These are phyloP conservation scores for Eristalis pertinax DNA, from an alignment of 2,888 invertebrate genomes.

Conservation along the genomic window DNA sequence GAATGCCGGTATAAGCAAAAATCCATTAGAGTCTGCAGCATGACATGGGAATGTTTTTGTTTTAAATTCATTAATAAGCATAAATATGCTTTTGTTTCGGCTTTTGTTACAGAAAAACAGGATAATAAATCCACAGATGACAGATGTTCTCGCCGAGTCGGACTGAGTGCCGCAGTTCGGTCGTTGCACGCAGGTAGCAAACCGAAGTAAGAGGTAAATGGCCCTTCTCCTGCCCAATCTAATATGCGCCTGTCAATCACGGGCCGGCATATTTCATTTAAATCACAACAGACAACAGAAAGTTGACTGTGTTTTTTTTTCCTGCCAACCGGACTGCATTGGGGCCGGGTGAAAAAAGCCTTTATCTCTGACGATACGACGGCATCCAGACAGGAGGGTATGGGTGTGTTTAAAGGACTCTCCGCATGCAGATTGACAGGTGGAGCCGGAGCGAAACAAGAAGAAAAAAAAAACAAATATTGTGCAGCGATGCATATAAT, in stretches of 20 bases:
- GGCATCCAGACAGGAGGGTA: constrained; percentile 1
- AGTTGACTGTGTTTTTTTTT: not conserved
- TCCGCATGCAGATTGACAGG: constrained; percentile 33
- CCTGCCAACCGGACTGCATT: not conserved
- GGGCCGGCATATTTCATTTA: constrained; percentile 37
- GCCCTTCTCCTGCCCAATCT: not conserved
- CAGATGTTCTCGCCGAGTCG: constrained; percentile 4
- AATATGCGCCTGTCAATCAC: constrained; percentile 36
- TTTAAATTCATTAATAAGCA: constrained; percentile 23
- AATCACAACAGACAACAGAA: constrained; percentile 22
- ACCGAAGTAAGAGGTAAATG: too few species aligned
- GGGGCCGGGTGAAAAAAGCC: constrained; percentile 2
- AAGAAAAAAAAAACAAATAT: constrained; percentile 43
- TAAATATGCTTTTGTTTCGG: constrained; percentile 19
- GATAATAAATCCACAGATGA: constrained; percentile 22
- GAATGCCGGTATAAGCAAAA: too few species aligned
- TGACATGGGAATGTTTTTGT: not conserved
- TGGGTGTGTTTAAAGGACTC: not conserved
- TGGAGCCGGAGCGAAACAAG: not conserved
- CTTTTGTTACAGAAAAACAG: not conserved
- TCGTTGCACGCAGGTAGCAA: not conserved
- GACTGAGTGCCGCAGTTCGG: not conserved
- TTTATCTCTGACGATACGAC: constrained; percentile 41
- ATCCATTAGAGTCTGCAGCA: too few species aligned
- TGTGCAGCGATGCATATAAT: constrained; percentile 63